Evolutionary conservation across 2,113 vertebrate species (phyloP).

Genomic region (Aramus guarauna): DNA sequence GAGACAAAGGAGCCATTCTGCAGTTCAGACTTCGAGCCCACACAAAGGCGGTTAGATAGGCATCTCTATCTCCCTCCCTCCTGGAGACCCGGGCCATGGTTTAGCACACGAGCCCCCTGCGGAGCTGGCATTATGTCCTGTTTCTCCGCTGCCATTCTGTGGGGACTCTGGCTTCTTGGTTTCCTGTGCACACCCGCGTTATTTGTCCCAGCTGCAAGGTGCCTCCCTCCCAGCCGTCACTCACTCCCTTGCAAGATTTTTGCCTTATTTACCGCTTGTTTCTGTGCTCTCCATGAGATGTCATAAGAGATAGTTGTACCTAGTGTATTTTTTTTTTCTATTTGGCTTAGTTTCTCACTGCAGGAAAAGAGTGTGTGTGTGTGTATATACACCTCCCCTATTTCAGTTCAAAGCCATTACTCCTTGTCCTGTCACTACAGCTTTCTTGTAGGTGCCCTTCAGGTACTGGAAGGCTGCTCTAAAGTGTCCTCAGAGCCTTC

Average conservation of each 20-base stretch:
- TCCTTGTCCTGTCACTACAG: no score
- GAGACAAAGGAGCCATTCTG: constrained; percentile 17
- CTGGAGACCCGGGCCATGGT: neutral
- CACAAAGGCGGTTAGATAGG: neutral
- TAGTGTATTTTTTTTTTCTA: neutral
- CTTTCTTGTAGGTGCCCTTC: no score
- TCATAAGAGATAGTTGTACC: neutral
- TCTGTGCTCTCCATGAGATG: neutral
- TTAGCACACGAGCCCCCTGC: neutral
- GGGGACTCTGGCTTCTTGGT: neutral
- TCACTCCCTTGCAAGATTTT: neutral
- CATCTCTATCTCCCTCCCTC: neutral
- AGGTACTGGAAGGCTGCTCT: no score
- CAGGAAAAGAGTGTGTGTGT: neutral
- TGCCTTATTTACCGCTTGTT: neutral
- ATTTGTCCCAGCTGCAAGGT: neutral
- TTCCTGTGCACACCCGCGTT: rapidly evolving
- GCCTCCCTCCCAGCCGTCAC: neutral
- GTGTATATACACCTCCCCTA: no score
- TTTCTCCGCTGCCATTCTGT: neutral
- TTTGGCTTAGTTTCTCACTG: neutral
- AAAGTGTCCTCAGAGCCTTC: no score
- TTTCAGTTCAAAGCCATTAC: no score
- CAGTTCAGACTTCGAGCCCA: neutral
- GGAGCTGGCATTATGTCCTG: neutral